Base-by-base conservation (phyloP, 2,113 vertebrate species). In the Centropus bengalensis region DNA sequence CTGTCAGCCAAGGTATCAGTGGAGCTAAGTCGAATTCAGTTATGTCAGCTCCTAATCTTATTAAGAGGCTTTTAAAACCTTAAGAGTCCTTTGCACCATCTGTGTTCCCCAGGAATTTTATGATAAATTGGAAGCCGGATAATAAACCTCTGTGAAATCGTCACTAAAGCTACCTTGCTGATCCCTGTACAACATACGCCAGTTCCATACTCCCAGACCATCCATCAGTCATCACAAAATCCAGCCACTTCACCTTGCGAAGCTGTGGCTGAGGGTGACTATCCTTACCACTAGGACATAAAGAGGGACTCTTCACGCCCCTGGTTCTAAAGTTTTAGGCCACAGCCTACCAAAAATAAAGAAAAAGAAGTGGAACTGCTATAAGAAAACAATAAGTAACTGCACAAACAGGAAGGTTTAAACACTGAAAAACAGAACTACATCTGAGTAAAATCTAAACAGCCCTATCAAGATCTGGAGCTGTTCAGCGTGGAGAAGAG, bases 41-140 rank as follows among this genome's bases (percentile, higher is more conserved):
- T 52, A 67, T 86, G 86, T 89, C 89, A 89, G 38, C 52, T 89
- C 38, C 36, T 93, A 91, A 96, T 91, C 94, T 96, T 92, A 95
- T 92, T 95, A 95, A 88, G 70, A 76, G 62, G 74, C 86, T 94
- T 87, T 93, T 79, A 86, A 96, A 93, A 60, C 62, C 84, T 92
- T 69, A 26, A 8, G 91, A 82, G 86, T 89, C 75, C 82, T 93
- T 84, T 73, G n/a, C 58, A 76, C 64, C 84, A 92, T 91, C 84
- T 85, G 66, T 42, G 44, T 66, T 94, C 58, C 62, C 54, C 81
- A 62, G 66, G 77, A 93, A 95, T 94, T 84, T 82, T 30, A 69
- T 33, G 80, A 92, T 44, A 96, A 94, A 64, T 4, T 68, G 83
- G 83, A 95, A 92, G 77, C 56, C 78, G 44, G 60, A 86, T 93